These are phyloP conservation scores for Drosophila sordidula DNA, from an alignment of 2,888 invertebrate species.

Conservation along the genomic window DNA sequence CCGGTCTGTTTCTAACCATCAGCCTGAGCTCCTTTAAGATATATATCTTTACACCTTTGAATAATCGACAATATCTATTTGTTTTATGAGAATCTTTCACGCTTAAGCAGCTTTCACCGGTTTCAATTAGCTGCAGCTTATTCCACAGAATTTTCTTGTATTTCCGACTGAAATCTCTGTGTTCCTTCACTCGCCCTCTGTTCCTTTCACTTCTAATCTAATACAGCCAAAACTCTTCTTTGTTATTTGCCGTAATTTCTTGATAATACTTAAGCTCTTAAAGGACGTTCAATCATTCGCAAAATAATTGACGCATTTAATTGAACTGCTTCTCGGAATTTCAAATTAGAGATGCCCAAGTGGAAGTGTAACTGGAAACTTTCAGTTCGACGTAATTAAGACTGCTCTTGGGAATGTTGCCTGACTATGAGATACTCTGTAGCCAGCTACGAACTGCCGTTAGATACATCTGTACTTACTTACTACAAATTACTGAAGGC, in stretches of 20 bases:
- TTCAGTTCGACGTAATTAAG: not conserved
- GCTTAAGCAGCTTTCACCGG: not conserved
- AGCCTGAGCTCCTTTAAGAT: too few species aligned
- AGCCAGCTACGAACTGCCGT: too few species aligned
- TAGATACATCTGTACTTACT: too few species aligned
- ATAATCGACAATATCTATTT: too few species aligned
- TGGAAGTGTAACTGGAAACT: not conserved
- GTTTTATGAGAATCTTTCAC: not conserved
- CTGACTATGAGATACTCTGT: not conserved
- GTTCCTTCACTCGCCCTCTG: too few species aligned
- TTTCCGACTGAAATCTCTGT: not conserved
- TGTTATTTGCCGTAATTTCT: not conserved
- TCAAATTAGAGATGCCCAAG: not conserved
- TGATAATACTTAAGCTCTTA: not conserved
- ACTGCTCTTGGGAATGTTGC: not conserved
- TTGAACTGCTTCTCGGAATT: slow-evolving; percentile 1
- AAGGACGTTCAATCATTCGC: not conserved
- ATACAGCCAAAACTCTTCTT: not conserved
- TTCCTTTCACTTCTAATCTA: too few species aligned
- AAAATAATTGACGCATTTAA: not conserved
- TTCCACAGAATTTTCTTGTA: not conserved
- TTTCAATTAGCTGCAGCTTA: not conserved
- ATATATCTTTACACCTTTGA: too few species aligned
- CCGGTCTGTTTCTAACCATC: too few species aligned
- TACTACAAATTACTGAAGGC: too few species aligned